Evolutionary conservation across 2,888 invertebrate genomes (phyloP), one percentile per base, ranked within the genome.

Genomic region (Drosophila eohydei): DNA sequence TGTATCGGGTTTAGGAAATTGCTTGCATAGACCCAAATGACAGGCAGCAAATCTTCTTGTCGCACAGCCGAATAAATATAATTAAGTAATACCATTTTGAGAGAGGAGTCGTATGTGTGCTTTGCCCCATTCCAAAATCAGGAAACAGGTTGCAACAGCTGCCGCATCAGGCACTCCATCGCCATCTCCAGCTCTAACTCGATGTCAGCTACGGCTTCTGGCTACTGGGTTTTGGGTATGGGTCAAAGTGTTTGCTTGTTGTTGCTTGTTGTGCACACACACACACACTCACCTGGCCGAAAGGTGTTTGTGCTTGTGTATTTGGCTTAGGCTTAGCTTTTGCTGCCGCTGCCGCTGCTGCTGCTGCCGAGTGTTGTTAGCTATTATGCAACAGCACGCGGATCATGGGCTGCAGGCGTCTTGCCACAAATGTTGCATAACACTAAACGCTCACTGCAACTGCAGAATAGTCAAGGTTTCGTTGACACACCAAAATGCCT

Each of bases 1-100:
- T 38, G 16, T 28, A 32, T 50, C 50, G 32, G 50, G 50, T 3
- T 32, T 32, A 34, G 50, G 50, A 32, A 34, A 26, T 16, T 32
- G 28, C 14, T 30, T 38, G 11, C 26, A 52, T 34, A 38, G 16
- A 38, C 21, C 67, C 43, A 60, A 59, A 46, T 65, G 60, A 80
- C 80, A 75, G 74, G 64, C 71, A 32, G 65, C 74, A 80, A 86
- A 88, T 83, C 81, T 86, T 86, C 83, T 86, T 81, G 83, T 88
- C 81, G 70, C 69, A 61, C 28, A 56, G 62, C 55, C 59, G 54
- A 78, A 87, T 70, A 81, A 86, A 82, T 83, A 87, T 81, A 84
- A 87, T 84, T 87, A 88, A 69, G 81, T 73, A 71, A 78, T 83
- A 69, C 70, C 69, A 66, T 69, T 70, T 78, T 59, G 61, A 54